phyloP scores from a whole-genome alignment of 2,888 invertebrate genomes.

The Tipula unca region DNA sequence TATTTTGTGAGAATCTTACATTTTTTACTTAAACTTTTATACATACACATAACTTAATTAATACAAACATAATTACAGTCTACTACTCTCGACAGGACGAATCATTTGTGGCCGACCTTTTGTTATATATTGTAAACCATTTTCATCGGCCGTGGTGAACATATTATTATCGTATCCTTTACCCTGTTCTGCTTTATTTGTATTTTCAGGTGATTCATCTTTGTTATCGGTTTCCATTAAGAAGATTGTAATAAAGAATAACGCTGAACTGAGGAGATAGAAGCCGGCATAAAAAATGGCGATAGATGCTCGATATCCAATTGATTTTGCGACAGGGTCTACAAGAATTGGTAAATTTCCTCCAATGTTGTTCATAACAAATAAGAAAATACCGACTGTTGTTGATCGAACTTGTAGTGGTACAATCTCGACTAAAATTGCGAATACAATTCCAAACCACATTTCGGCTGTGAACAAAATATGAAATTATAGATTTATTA shows the following conservation, averaged over 20 bases:
- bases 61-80: constrained; percentile 32
- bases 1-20: neutral
- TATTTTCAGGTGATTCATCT: constrained; percentile 19
- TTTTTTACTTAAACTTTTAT: neutral
- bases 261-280: constrained; percentile 75
- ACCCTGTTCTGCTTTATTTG: constrained; percentile 24
- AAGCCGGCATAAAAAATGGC: constrained; percentile 85
- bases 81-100: constrained; percentile 34
- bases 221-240: constrained; percentile 51
- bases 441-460: constrained; percentile 92
- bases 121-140: constrained; percentile 9
- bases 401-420: constrained; percentile 74
- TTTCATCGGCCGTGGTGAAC: constrained; percentile 33
- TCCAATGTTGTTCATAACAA: constrained; percentile 89
- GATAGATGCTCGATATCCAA: constrained; percentile 74
- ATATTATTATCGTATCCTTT: constrained; percentile 39
- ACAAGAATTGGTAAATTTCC: constrained; percentile 83
- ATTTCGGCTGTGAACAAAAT: constrained; percentile 61
- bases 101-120: constrained; percentile 23
- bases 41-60: neutral
- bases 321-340: constrained; percentile 71
- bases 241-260: constrained; percentile 74
- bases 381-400: constrained; percentile 77
- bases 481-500: constrained; percentile 16
- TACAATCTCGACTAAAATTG: constrained; percentile 81